Conservation (phyloP, 2,797 vertebrate species). For the Catharus ustulatus region DNA sequence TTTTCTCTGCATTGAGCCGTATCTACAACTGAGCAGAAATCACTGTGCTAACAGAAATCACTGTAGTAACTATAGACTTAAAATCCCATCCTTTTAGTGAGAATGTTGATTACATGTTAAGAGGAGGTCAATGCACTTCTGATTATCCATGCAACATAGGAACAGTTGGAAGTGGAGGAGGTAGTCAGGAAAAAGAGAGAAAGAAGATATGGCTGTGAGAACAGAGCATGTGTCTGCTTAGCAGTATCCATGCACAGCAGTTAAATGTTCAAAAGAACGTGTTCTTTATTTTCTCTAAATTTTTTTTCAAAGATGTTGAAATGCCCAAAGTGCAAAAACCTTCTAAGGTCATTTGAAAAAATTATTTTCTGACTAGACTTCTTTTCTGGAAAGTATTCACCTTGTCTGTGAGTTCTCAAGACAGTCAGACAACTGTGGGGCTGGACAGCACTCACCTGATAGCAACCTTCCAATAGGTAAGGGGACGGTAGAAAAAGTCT, state of each 20-base stretch:
- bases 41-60: not conserved
- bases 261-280: not conserved
- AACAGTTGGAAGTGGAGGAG: not conserved
- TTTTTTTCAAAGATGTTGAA: not conserved
- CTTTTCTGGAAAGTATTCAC: not conserved
- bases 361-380: not conserved
- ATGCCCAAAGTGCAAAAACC: accelerated
- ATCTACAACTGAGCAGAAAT: not conserved
- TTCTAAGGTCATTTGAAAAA: not conserved
- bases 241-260: not conserved
- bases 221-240: not conserved
- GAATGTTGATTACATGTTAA: not conserved
- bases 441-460: not conserved
- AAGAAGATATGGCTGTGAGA: not conserved
- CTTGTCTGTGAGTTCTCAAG: not conserved
- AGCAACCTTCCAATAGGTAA: not conserved
- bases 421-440: not conserved
- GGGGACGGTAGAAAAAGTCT: not conserved
- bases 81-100: not conserved
- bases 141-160: not conserved
- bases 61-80: not conserved
- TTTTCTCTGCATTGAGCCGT: not conserved
- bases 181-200: not conserved
- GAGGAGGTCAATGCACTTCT: not conserved
- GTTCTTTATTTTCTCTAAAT: not conserved